Evolutionary conservation across 2,888 invertebrate species (phyloP), one percentile per base, ranked within the genome.

Genomic region (Sinhomidia bicolor): DNA sequence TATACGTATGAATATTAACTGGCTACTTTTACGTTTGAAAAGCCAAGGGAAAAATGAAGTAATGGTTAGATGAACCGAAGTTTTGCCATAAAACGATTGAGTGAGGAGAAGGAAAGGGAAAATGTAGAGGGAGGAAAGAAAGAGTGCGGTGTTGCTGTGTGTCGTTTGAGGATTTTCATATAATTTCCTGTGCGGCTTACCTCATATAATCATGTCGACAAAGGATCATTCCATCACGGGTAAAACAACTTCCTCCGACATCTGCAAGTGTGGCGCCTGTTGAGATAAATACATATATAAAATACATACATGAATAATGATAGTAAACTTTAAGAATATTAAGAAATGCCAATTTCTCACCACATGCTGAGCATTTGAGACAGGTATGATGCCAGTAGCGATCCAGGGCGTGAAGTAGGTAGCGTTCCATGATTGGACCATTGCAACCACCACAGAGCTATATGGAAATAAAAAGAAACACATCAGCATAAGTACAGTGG

Each of bases 371-470:
- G 95, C 98, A 98, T 95, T 98, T 98, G 93, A 98, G 95, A 94
- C 98, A 98, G 93, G 96, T 96, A 95, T 98, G 97, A 95, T 98
- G 98, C 98, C 98, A 98, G 94, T 97, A 98, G 94, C 98, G 95
- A 95, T 98, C 98, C 94, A 98, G 95, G 92, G 98, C 98, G 94
- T 97, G 97, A 92, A 98, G 95, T 92, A 98, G 96, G 95, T 96
- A 98, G 94, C 98, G 95, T 95, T 98, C 98, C 93, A 96, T 96
- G 93, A 98, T 98, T 95, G 97, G 96, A 20, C 93, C 96, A 93
- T 97, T 97, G 94, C 98, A 98, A 92, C 98, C 98, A 92, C 97
- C 97, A 94, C 98, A 98, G 44, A 68, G 83, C 89, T 90, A 76
- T 9, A 82, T 26, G 14, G 57, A 80, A 80, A 23, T 60, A 80